Conservation (phyloP, 2,113 vertebrate species). For the Todiramphus saurophagus region DNA sequence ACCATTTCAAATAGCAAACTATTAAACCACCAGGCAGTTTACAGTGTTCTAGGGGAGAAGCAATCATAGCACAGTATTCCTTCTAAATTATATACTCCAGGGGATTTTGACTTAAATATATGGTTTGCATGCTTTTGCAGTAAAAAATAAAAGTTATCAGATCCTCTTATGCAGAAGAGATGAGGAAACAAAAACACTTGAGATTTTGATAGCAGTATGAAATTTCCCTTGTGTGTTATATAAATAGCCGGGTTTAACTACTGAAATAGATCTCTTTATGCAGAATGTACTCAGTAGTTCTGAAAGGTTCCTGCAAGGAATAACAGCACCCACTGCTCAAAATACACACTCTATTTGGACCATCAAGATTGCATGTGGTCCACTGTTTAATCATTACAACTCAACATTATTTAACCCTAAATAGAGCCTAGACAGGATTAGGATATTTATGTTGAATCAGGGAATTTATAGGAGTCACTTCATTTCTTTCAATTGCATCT, state of each 20-base stretch:
- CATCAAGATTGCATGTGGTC: neutral
- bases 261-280: neutral
- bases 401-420: neutral
- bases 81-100: neutral
- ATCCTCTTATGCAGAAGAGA: neutral
- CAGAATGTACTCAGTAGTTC: neutral
- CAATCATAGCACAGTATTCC: neutral
- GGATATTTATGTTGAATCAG: neutral
- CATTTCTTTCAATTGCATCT: neutral
- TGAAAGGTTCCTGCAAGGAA: neutral
- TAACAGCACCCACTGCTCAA: neutral
- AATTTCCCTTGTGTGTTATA: neutral
- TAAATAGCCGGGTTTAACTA: neutral
- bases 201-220: neutral
- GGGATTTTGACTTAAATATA: constrained; percentile 6
- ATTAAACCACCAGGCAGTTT: neutral
- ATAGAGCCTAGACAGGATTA: neutral
- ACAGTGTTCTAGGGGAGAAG: neutral
- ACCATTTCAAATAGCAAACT: neutral
- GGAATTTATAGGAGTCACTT: neutral
- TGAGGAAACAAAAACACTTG: neutral
- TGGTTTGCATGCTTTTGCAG: neutral
- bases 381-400: neutral
- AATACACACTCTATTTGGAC: neutral
- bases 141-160: constrained; percentile 2